Conservation (phyloP, 2,113 vertebrate species). For the Tachysurus vachellii region DNA sequence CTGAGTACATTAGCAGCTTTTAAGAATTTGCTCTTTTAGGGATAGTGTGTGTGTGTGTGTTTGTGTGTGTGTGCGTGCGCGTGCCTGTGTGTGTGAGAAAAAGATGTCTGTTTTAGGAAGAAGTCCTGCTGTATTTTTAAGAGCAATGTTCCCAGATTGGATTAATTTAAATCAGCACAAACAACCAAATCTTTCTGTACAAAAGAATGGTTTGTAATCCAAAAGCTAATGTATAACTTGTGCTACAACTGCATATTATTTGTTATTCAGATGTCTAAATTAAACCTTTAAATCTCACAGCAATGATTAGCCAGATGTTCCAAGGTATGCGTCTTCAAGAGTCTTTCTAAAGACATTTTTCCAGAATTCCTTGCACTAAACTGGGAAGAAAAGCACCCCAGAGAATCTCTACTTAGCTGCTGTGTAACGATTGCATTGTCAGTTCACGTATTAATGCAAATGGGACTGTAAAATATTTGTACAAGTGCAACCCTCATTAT, state of each 20-base stretch:
- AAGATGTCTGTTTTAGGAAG: not conserved
- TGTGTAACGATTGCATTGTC: not conserved
- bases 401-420: not conserved
- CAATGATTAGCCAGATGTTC: not conserved
- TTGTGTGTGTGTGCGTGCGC: not conserved
- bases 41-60: not conserved
- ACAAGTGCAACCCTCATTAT: not conserved
- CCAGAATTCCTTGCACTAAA: not conserved
- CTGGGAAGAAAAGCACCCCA: not conserved
- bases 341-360: not conserved
- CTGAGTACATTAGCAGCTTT: not conserved
- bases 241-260: not conserved
- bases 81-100: not conserved
- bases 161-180: constrained; percentile 21
- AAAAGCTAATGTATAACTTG: constrained; percentile 23
- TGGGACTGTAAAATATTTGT: not conserved
- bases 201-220: not conserved
- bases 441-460: not conserved
- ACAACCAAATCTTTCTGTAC: not conserved
- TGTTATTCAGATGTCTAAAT: not conserved
- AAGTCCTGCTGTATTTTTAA: constrained; percentile 23
- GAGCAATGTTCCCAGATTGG: constrained; percentile 17
- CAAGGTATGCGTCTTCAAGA: not conserved
- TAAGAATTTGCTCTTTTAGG: not conserved
- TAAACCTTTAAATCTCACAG: not conserved